A percentile compares a stretch with the other conserved stretches of the same genome.
phyloP scores from a whole-genome alignment of 1,140 invertebrate genomes.

The Ips typographus region DNA sequence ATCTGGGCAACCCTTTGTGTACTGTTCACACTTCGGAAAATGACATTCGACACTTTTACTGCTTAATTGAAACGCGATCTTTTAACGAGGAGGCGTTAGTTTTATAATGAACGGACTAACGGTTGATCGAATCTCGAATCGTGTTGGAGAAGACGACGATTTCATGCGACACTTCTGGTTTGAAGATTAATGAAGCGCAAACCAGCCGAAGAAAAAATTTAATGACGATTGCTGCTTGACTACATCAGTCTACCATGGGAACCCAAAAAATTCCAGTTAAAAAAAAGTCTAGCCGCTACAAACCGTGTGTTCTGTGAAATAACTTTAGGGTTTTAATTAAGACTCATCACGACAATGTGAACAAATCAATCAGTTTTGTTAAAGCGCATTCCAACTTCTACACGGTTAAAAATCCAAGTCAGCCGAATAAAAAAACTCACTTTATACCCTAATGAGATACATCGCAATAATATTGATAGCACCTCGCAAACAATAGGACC shows the following conservation, averaged over 20 bases:
- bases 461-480: conserved; percentile 5
- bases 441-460: too few relatives aligned
- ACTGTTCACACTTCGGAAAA: not conserved
- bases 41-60: not conserved
- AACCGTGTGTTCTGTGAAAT: too few relatives aligned
- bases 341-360: too few relatives aligned
- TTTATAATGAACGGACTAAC: not conserved
- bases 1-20: conserved; percentile 1
- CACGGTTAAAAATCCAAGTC: too few relatives aligned
- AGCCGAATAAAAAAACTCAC: too few relatives aligned
- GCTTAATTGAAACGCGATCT: conserved; percentile 4
- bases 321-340: too few relatives aligned
- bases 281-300: too few relatives aligned
- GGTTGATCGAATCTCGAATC: not conserved
- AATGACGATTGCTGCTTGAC: conserved; percentile 5
- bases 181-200: conserved; percentile 3
- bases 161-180: conserved; percentile 1
- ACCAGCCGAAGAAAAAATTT: not conserved
- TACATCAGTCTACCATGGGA: not conserved
- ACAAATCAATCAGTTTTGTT: too few relatives aligned
- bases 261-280: not conserved
- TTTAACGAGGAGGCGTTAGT: conserved; percentile 2
- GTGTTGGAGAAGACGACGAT: not conserved
- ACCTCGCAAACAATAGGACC: conserved; percentile 14
- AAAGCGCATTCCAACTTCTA: too few relatives aligned